Evolutionary conservation across 1,140 invertebrate species (phyloP), one percentile per base, ranked within the genome.

Genomic region (Drosophila novamexicana): DNA sequence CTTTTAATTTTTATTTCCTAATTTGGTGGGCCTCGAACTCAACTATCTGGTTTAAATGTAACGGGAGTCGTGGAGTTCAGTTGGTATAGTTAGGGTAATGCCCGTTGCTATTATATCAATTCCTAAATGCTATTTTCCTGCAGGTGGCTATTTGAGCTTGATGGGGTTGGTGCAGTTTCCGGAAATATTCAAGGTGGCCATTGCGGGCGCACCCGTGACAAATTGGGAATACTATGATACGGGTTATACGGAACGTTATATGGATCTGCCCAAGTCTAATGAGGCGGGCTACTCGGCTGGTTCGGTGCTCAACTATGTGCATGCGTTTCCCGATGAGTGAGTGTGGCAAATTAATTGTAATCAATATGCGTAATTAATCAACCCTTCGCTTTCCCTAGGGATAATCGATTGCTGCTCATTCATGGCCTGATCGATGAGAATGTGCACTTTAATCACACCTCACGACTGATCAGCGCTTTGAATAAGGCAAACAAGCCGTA

Each of bases 401-500:
- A 98, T 91, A 98, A 98, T 92, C 94, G 98, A 63, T 93, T 99
- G 45, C 93, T 99, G n/a, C 98, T 99, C 44, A 97, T 99, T 78
- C 99, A 99, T 93, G 99, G 99, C 6, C 94, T 99, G 50, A 98
- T 99, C 61, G 99, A 99, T 93, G 99, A 99, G 93, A 99, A 99
- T 93, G 99, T 99, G n/a, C 99, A 99, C 93, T 99, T 99, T 92
- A 96, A 96, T 79, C 98, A 99, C 92, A 99, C 98, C 9, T 97
- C 96, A 92, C 95, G 97, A 76, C 93, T 99, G 50, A 96, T 99
- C 34, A 97, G 97, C 89, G 96, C 96, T 52, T 93, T 99, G 56
- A 95, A 99, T 49, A 96, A 97, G 79, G 96, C 96, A 32, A 98
- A 98, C 50, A 99, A 99, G 75, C 97, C 93, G 4, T 98, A 98